phyloP scores from a whole-genome alignment of 2,888 invertebrate genomes.

The Megastigmus dorsalis region DNA sequence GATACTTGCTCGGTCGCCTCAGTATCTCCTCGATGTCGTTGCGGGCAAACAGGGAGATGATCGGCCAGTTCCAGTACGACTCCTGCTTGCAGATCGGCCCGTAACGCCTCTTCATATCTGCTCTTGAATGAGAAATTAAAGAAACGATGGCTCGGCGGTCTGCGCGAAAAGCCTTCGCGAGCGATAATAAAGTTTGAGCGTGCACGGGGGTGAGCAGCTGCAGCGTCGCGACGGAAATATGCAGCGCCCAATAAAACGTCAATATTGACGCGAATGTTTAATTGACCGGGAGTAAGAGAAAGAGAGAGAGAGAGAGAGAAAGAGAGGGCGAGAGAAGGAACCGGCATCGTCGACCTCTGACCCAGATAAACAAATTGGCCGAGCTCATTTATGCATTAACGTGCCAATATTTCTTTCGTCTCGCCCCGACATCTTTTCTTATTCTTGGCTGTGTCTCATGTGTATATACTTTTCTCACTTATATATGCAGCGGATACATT shows the following conservation, averaged over 20 bases:
- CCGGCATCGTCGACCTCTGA: conserved; percentile 14
- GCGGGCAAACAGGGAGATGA: conserved; percentile 84
- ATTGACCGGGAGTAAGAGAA: neutral
- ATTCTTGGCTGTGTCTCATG: no score
- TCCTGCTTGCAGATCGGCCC: conserved; percentile 88
- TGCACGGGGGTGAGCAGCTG: neutral
- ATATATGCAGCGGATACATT: no score
- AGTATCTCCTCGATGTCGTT: conserved; percentile 85
- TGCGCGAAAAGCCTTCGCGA: neutral
- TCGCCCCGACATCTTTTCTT: no score
- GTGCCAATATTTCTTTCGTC: neutral
- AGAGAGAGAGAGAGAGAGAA: no score
- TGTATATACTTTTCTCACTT: no score
- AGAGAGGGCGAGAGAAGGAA: neutral
- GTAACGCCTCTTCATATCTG: conserved; percentile 76
- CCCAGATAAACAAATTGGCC: conserved; percentile 51
- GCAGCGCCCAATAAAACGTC: neutral
- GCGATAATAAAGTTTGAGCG: neutral
- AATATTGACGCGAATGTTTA: conserved; percentile 11
- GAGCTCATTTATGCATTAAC: neutral
- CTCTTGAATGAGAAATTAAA: conserved; percentile 65
- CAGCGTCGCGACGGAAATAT: no score
- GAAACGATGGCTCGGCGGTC: conserved; percentile 20
- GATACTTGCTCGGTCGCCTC: conserved; percentile 83
- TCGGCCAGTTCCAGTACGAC: conserved; percentile 82